Conservation (phyloP, 2,888 invertebrate species). For the Drosophila longiperda region DNA sequence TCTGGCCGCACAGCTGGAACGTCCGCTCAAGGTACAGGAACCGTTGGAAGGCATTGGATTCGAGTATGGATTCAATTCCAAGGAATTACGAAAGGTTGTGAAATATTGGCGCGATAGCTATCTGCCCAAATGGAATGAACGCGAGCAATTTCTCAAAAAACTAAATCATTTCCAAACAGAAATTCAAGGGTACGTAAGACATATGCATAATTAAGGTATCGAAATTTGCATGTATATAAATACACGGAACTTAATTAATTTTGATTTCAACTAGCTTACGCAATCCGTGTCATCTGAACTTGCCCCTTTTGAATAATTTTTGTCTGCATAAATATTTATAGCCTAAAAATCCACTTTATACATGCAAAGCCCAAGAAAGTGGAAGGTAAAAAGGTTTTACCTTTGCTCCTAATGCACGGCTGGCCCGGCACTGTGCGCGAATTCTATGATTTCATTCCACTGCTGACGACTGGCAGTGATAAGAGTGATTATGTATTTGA, state of each 20-base stretch:
- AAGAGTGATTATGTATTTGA: constrained; percentile 88
- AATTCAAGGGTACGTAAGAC: constrained; percentile 87
- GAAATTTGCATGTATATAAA: not conserved
- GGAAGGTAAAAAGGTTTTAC: constrained; percentile 86
- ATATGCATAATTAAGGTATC: constrained; percentile 37
- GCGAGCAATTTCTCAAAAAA: constrained; percentile 90
- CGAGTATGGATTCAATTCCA: constrained; percentile 92
- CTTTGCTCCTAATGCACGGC: constrained; percentile 91
- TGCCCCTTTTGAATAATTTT: not conserved
- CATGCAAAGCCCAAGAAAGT: constrained; percentile 86
- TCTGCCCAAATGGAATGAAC: constrained; percentile 88
- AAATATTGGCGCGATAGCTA: constrained; percentile 93
- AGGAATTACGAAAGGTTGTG: constrained; percentile 88
- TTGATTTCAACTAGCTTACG: not conserved
- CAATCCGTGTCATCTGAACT: not conserved
- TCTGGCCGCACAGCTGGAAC: constrained; percentile 87
- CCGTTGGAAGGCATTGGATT: constrained; percentile 90
- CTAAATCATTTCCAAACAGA: constrained; percentile 91
- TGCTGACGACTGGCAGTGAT: constrained; percentile 86
- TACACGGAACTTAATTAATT: not conserved
- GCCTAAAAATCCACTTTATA: constrained; percentile 90
- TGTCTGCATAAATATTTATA: constrained; percentile 33
- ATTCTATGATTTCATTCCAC: constrained; percentile 91
- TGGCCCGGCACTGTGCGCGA: constrained; percentile 95
- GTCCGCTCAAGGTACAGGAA: constrained; percentile 85